Base-by-base conservation (phyloP, 2,797 vertebrate species). In the Choloepus didactylus region DNA sequence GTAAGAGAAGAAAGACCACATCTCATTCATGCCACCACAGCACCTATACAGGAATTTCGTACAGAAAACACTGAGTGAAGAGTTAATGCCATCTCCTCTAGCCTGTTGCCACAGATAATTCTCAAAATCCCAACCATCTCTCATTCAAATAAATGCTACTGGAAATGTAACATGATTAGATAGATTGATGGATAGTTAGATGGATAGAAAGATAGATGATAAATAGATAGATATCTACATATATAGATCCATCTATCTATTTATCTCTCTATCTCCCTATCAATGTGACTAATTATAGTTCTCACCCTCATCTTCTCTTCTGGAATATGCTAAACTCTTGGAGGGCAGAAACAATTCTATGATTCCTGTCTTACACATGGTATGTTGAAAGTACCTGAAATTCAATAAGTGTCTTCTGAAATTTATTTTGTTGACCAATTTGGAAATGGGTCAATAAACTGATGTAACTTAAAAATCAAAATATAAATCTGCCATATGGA, bases 381-480 rank as follows among this genome's bases (percentile, higher is more conserved):
- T 83, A 51, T 66, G n/a, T 49, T 92, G 25, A 91, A 93, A 80
- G 38, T 76, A 67, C 16, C 80, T 84, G 31, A 82, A 94, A 84
- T 81, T 91, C 23, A 59, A 8, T 31, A 38, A 91, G 27, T 31
- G 2, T 21, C n/a, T 75, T 0, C 7, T 35, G 38, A 85, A 82
- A 35, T 82, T 94, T 35, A 89, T 21, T 66, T 91, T 76, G 66
- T 95, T 81, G 56, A 87, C 54, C 38, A 31, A 51, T 62, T 87
- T 76, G 46, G 31, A 5, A 83, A 62, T 85, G 91, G 67, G 31
- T 88, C 81, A 90, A 35, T 59, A 51, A 10, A 49, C 44, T 81
- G 86, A 91, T 93, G 94, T 91, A 92, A 89, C 21, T 18, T 81
- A 83, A 85, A 89, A 81, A 92, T 9, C 44, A 25, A 77, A 77